phyloP scores from a whole-genome alignment of 2,113 vertebrate genomes.

The Tupaia tana region DNA sequence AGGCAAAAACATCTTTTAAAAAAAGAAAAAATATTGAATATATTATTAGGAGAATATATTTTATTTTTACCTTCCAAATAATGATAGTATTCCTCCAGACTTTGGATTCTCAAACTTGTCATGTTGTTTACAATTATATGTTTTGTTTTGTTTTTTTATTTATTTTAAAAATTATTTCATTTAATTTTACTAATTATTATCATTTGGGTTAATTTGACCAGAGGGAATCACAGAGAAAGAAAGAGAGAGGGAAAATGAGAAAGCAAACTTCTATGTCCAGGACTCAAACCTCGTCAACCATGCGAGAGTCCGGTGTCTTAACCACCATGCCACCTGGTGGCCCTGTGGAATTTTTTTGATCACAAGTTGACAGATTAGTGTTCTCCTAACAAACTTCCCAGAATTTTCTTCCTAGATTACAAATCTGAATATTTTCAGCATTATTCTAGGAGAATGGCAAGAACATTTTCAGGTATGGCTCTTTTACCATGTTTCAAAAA shows the following conservation, averaged over 20 bases:
- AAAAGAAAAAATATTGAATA: not conserved
- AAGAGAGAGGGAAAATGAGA: no score
- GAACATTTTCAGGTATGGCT: not conserved
- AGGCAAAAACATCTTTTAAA: no score
- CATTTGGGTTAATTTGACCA: no score
- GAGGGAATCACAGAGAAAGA: no score
- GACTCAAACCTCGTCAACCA: no score
- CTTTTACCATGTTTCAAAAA: not conserved
- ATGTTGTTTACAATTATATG: not conserved
- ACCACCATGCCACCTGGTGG: no score
- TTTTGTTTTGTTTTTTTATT: not conserved
- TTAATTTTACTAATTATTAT: no score
- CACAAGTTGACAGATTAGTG: not conserved
- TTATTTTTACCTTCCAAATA: not conserved
- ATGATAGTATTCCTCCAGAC: not conserved
- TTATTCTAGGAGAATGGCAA: not conserved
- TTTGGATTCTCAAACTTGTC: not conserved
- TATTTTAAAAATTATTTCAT: no score
- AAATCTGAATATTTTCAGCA: not conserved
- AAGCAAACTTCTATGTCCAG: no score
- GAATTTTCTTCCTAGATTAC: not conserved
- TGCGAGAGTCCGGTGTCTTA: no score
- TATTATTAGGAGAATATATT: not conserved
- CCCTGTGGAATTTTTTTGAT: not conserved
- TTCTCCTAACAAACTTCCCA: not conserved